Base-by-base conservation (phyloP, 2,797 vertebrate species). In the Amazona ochrocephala region DNA sequence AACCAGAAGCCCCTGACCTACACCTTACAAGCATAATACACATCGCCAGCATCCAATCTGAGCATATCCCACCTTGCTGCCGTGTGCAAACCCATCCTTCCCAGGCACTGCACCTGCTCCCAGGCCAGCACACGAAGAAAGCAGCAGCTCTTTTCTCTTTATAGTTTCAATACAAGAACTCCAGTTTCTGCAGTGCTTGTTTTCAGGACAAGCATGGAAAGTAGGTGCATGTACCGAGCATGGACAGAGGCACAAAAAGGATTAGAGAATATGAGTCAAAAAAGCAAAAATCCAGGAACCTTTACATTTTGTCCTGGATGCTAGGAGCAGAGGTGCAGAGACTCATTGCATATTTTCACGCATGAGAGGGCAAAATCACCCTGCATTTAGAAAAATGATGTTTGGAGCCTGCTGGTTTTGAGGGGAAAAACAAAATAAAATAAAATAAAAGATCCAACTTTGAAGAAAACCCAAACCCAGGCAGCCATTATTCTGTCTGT, bases 401-500 rank as follows among this genome's bases (percentile, higher is more conserved):
- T 6, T 60, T 60, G 34, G 34, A 37, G 22, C 23, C 56, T 60
- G 10, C 56, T 37, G 56, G 56, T 60, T 60, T 60, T 60, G 34
- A 26, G 5, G 27, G 3, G 8, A 18, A 19, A 65, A n/a, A 15
- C 37, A 50, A 50, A 26, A 26, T 26, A 48, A 48, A 26, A 26
- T 9, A 48, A 48, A 15, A 47, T 47, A 22, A 56, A 11, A 37
- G 10, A 11, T 37, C 23, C 23, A 26, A 60, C 58, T 60, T 37
- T 8, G 58, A 37, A 24, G 58, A 60, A 60, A 37, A 26, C 58
- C 58, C 58, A 60, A 60, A 11, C 15, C 15, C 34, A 93, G 51
- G 54, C 79, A 90, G 75, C 23, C 66, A 82, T 83, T 94, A 88
- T 39, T 54, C 71, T 91, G 64, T 90, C 86, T 94, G 92, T 51